Conservation (phyloP, 2,113 vertebrate species). For the Grammomys surdaster region DNA sequence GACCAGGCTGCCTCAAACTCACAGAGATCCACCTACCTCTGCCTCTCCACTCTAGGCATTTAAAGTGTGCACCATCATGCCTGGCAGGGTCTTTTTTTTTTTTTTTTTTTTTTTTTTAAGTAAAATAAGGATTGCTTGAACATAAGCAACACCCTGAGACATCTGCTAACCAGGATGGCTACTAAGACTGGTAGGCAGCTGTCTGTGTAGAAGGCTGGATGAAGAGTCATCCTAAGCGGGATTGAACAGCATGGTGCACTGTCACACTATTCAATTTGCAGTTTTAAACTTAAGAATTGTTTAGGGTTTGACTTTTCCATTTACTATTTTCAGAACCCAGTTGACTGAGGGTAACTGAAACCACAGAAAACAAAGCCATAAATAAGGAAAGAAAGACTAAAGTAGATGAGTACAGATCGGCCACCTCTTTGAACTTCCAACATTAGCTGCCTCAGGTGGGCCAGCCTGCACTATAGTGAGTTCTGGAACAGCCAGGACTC, state of each 20-base stretch:
- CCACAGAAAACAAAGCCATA: neutral
- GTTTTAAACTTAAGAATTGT: neutral
- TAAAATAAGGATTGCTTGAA: slow-evolving; percentile 5
- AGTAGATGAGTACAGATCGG: neutral
- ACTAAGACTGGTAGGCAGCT: neutral
- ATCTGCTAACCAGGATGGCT: neutral
- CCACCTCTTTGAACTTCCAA: neutral
- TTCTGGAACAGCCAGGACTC: neutral
- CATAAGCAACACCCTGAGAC: neutral
- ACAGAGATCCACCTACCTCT: neutral
- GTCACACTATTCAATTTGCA: neutral
- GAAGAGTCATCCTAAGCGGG: neutral
- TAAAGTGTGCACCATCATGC: neutral
- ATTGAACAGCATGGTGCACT: neutral
- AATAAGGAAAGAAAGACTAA: neutral
- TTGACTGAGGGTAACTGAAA: neutral
- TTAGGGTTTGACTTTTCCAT: neutral
- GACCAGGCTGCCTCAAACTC: neutral
- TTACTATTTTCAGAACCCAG: neutral
- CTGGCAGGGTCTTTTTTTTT: neutral
- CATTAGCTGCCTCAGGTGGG: neutral
- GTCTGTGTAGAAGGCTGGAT: no score
- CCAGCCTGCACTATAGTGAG: neutral
- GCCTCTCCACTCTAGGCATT: neutral
- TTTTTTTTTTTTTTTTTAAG: neutral